phyloP scores from a whole-genome alignment of 2,113 vertebrate genomes.

The Pontoporia blainvillei region DNA sequence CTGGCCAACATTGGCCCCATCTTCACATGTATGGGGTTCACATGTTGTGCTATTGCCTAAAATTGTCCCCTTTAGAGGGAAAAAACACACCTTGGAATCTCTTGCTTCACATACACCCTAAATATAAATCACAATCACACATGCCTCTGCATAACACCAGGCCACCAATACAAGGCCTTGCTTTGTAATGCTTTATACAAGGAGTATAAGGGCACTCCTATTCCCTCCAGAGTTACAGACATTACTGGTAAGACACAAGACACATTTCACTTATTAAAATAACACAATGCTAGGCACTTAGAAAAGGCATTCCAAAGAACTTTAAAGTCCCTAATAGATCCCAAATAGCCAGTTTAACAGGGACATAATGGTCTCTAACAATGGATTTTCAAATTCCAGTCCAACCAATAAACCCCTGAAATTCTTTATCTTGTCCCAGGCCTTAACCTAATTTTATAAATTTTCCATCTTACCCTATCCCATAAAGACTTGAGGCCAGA shows the following conservation, averaged over 20 bases:
- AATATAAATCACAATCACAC: neutral
- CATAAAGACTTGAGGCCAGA: neutral
- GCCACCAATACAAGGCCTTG: neutral
- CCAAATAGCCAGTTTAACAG: neutral
- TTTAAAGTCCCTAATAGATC: neutral
- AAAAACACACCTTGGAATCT: neutral
- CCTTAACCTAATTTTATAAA: neutral
- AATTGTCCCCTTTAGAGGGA: neutral
- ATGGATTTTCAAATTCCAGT: neutral
- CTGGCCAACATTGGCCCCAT: neutral
- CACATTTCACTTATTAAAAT: neutral
- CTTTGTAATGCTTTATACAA: neutral
- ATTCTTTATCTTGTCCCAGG: neutral
- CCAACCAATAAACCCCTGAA: neutral
- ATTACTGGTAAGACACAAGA: neutral
- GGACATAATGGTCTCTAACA: neutral
- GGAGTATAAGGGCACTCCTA: neutral
- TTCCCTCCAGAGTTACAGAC: neutral
- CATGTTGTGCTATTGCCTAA: neutral
- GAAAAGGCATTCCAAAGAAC: neutral
- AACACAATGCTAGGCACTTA: neutral
- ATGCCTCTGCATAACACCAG: neutral
- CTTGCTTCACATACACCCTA: neutral
- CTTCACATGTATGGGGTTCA: neutral
- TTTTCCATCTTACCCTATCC: neutral